These are phyloP conservation scores for Pionites leucogaster DNA, from an alignment of 2,113 vertebrate species.

Conservation along the genomic window DNA sequence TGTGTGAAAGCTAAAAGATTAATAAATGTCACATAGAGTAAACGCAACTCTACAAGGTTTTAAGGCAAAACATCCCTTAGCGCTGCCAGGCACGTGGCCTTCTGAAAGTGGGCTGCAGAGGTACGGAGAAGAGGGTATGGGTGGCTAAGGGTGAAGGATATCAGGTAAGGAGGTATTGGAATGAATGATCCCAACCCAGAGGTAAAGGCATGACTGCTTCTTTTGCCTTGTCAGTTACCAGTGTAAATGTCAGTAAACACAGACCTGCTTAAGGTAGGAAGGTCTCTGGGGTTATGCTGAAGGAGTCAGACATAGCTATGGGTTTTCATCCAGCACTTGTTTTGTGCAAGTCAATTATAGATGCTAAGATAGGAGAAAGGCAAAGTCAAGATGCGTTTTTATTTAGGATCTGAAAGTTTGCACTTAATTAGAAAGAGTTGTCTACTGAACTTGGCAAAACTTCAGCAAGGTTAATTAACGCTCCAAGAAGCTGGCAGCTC, in stretches of 20 bases:
- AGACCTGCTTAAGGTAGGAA: not conserved
- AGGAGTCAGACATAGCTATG: not conserved
- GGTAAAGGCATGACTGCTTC: not conserved
- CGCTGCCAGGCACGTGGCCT: not conserved
- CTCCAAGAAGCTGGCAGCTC: not conserved
- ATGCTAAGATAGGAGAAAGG: not conserved
- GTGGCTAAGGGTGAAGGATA: not conserved
- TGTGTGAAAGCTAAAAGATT: not conserved
- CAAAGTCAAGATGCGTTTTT: not conserved
- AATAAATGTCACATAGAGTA: not conserved
- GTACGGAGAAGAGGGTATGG: not conserved
- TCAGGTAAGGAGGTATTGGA: not conserved
- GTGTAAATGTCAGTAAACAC: not conserved
- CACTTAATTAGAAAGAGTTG: conserved; percentile 46
- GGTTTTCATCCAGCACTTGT: not conserved
- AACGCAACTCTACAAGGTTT: not conserved
- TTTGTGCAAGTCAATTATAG: not conserved
- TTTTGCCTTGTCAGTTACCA: not conserved
- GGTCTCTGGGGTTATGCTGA: not conserved
- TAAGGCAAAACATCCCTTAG: not conserved
- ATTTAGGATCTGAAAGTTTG: not conserved
- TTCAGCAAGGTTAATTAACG: conserved; percentile 20
- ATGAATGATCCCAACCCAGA: not conserved
- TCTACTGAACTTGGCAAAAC: conserved; percentile 2
- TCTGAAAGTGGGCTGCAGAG: not conserved